Base-by-base conservation (phyloP, 2,888 invertebrate genomes). In the Ectobius pallidus region DNA sequence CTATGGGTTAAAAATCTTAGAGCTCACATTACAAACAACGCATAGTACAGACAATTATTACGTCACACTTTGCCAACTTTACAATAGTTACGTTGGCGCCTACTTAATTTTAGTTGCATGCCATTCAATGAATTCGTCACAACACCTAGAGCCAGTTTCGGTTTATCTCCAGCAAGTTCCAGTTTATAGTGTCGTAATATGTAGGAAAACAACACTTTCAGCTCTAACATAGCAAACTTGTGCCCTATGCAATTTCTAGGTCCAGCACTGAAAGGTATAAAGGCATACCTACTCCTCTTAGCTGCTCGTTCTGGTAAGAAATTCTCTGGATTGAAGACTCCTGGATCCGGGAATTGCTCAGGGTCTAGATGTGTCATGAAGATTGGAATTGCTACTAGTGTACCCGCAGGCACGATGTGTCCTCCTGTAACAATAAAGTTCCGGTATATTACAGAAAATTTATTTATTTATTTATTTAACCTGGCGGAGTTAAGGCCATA, bases 241-340 rank as follows among this genome's bases (percentile, higher is more conserved):
- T 79, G 78, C 39, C 78, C 79, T 44, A 69, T 49, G 27, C 69
- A 69, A 49, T 80, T 73, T 84, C 86, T 0, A 85, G 85, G 76
- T 14, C 39, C 39, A 39, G 39, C 39, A 39, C 7, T 14, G 14
- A 39, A 39, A 39, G 39, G 39, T 9, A 39, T 39, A 14, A 9
- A 39, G 39, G 7, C 6, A 39, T 39, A 39, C 7, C 7, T 6
- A 39, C 85, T 85, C 70, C 86, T 79, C 44, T 81, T 78, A 1
- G 79, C 79, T 22, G 79, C 81, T 76, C 83, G 82, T 78, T 91
- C 89, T 0, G 88, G 87, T 52, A 89, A 79, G 81, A 93, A 93
- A 75, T 92, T 83, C 68, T 92, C 91, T 0, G 92, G 92, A 79
- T 91, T 87, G 79, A 91, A 92, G 74, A 83, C 85, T 58, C 86